A percentile compares a stretch with the other conserved stretches of the same genome.
These are phyloP conservation scores for Notothenia rossii DNA, from an alignment of 2,113 vertebrate genomes.

Conservation along the genomic window DNA sequence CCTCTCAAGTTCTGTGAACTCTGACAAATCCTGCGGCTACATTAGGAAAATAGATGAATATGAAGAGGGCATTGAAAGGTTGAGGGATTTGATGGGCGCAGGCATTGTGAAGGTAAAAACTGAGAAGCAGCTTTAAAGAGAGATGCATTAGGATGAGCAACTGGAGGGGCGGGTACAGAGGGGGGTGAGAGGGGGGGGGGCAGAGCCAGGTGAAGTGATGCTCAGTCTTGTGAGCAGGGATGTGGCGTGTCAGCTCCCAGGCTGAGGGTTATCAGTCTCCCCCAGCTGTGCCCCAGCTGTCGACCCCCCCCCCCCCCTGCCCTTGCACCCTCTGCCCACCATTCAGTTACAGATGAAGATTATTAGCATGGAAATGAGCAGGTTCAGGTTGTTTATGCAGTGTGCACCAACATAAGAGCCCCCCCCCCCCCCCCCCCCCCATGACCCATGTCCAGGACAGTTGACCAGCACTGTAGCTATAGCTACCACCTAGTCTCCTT, in stretches of 20 bases:
- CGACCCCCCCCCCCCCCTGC: too few species aligned
- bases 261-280: too few species aligned
- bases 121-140: slow-evolving; percentile 62
- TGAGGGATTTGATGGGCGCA: slow-evolving; percentile 49
- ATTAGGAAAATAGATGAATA: slow-evolving; percentile 42
- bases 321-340: slow-evolving; percentile 64
- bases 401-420: slow-evolving; percentile 11
- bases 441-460: slow-evolving; percentile 9
- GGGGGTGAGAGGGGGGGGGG: slow-evolving; percentile 51
- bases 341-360: slow-evolving; percentile 52
- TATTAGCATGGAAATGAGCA: slow-evolving; percentile 67
- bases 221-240: too few species aligned
- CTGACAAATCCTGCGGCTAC: slow-evolving; percentile 39
- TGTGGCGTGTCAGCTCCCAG: too few species aligned
- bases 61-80: slow-evolving; percentile 53
- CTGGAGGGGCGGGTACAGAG: slow-evolving; percentile 38
- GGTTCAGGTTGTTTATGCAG: slow-evolving; percentile 48
- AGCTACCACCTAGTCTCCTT: not conserved
- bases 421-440: too few species aligned
- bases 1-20: slow-evolving; percentile 34
- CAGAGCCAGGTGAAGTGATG: too few species aligned
- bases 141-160: slow-evolving; percentile 47
- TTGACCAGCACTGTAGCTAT: slow-evolving; percentile 5
- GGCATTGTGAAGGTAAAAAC: slow-evolving; percentile 51
- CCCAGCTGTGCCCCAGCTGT: too few species aligned